A percentile compares a stretch with the other conserved stretches of the same genome.
Evolutionary conservation across 53 echinoderm and acorn worm genomes (phyloP).

Genomic region (Antedon mediterranea): DNA sequence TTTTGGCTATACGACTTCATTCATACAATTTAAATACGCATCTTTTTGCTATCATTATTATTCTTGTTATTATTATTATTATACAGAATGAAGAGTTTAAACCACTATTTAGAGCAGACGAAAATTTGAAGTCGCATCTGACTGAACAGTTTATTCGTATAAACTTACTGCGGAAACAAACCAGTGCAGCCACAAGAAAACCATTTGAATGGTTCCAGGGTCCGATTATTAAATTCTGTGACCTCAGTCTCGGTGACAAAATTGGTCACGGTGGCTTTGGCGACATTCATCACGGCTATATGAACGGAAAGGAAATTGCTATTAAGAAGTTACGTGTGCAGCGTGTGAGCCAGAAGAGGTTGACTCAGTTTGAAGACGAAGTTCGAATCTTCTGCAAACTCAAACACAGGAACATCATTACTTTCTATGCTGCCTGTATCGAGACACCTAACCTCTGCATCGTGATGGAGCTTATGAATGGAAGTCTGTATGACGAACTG

Average conservation of each 20-base stretch:
- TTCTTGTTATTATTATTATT: too few species aligned
- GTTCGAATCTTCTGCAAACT: slow-evolving; percentile 20
- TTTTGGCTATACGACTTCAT: too few species aligned
- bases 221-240: slow-evolving; percentile 10
- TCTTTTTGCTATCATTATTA: too few species aligned
- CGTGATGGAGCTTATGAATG: slow-evolving; percentile 43
- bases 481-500: slow-evolving; percentile 34
- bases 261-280: slow-evolving; percentile 51
- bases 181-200: too few species aligned
- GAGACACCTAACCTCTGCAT: slow-evolving; percentile 35
- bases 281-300: slow-evolving; percentile 23
- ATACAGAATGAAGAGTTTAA: not conserved
- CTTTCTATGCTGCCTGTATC: slow-evolving; percentile 32
- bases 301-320: slow-evolving; percentile 22
- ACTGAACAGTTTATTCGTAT: not conserved
- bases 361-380: slow-evolving; percentile 28
- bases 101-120: not conserved
- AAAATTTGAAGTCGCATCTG: not conserved
- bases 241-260: slow-evolving; percentile 19
- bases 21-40: too few species aligned
- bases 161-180: not conserved
- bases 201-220: slow-evolving; percentile 18
- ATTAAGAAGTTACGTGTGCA: slow-evolving; percentile 38
- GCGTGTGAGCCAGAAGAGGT: slow-evolving; percentile 17
- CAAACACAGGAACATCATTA: slow-evolving; percentile 32